These are phyloP conservation scores for silkworm (Bombyx mori) DNA, from an alignment of 1,140 invertebrate species.

Conservation along the genomic window ASM3026992v2 NC_085129.1:6632001-6632500, in stretches of 20 bases:
- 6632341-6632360: constrained; percentile 56
- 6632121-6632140: constrained; percentile 2
- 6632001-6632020: too few species aligned
- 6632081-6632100: too few species aligned
- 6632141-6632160: constrained; percentile 10
- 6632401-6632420: constrained; percentile 64
- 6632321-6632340: constrained; percentile 67
- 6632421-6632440: constrained; percentile 49
- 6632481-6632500: constrained; percentile 63
- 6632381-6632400: constrained; percentile 59
- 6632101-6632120: background rate
- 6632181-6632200: constrained; percentile 50
- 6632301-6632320: constrained; percentile 68
- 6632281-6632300: constrained; percentile 62
- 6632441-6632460: constrained; percentile 38
- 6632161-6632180: constrained; percentile 29
- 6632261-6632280: constrained; percentile 35
- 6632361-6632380: constrained; percentile 43
- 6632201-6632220: constrained; percentile 49
- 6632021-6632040: too few species aligned
- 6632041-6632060: too few species aligned
- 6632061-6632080: too few species aligned
- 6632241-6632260: constrained; percentile 34
- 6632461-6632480: constrained; percentile 48
- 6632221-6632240: constrained; percentile 25